These are phyloP conservation scores for Clarias laeviceps DNA, from an alignment of 2,797 vertebrate genomes.

Conservation along the genomic window DNA sequence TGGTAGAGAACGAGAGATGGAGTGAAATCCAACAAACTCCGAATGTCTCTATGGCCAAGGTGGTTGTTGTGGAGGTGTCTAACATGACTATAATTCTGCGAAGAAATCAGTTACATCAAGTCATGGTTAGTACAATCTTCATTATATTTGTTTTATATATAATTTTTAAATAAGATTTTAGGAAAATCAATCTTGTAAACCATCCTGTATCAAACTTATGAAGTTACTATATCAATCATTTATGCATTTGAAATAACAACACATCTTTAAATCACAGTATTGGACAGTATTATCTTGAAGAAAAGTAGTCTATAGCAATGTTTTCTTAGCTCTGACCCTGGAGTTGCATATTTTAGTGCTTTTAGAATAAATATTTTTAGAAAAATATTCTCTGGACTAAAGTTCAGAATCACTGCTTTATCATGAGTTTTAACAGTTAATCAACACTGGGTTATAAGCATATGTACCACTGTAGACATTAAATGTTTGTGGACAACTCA, in stretches of 20 bases:
- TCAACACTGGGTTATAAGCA: not conserved
- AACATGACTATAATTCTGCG: slow-evolving; percentile 22
- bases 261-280: not conserved
- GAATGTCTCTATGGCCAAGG: slow-evolving; percentile 48
- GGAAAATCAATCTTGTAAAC: not conserved
- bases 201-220: not conserved
- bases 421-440: not conserved
- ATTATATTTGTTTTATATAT: not conserved
- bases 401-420: not conserved
- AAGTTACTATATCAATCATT: not conserved
- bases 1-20: slow-evolving; percentile 45
- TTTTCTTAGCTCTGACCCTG: no score
- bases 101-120: slow-evolving; percentile 28
- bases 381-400: no score
- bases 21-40: slow-evolving; percentile 3
- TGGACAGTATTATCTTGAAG: not conserved
- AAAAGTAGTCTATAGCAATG: not conserved
- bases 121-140: slow-evolving; percentile 27
- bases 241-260: not conserved
- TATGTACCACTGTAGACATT: not conserved
- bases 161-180: not conserved
- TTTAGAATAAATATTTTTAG: no score
- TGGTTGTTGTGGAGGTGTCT: slow-evolving; percentile 35
- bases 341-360: no score
- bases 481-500: not conserved